Evolutionary conservation across 2,888 invertebrate species (phyloP), one percentile per base, ranked within the genome.

Genomic region (Yponomeuta plumbellus): DNA sequence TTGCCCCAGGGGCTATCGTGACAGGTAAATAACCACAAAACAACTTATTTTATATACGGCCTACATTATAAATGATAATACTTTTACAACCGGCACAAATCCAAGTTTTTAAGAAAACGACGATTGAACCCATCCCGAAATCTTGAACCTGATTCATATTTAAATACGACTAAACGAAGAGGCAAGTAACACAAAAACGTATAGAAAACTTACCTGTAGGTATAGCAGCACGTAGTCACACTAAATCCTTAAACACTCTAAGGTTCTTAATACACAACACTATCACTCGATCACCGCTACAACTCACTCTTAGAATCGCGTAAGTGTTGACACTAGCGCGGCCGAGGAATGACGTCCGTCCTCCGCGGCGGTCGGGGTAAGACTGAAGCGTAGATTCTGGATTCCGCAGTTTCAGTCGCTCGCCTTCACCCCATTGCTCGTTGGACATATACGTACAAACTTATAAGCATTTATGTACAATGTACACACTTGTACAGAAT

Each of bases 321-420:
- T 52, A 52, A 52, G 44, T 52, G 44, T 13, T 52, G 17, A 17
- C 44, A 17, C 44, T 17, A 52, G 17, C 3, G 44, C 13, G 44
- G 17, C 34, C 20, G 21, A 20, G n/a, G 21, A 58, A 11, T 61
- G 13, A 65, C 80, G 78, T 75, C 77, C 75, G 68, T 69, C 64
- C 77, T 62, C 70, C 62, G 66, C 74, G 68, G 70, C 70, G 71
- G 75, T 73, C 76, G 75, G 77, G 76, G 75, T 75, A 69, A 77
- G 79, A 85, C 85, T 85, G 79, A 69, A 68, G 66, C 66, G 40
- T 26, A 52, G 17, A 52, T 4, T 52, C 17, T 2, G 11, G 11
- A 11, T 44, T 11, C 44, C 17, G 44, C 13, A 52, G 44, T 52
- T 52, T 52, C 44, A 52, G 44, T 13, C 44, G 44, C 44, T 52